These are phyloP conservation scores for Ecdyonurus torrentis DNA, from an alignment of 2,888 invertebrate genomes.

Conservation along the genomic window DNA sequence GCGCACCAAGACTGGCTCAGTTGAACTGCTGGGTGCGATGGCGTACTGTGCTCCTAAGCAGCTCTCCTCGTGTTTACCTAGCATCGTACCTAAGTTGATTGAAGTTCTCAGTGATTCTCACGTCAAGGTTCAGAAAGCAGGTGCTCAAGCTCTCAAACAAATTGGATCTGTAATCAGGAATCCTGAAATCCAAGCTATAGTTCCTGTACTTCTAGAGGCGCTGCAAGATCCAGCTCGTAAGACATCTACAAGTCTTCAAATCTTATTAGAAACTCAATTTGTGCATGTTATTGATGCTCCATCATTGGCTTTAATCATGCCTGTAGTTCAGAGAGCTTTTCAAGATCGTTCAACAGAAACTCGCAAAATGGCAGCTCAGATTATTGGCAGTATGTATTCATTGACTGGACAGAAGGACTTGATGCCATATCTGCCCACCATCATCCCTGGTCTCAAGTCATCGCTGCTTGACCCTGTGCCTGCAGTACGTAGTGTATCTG, in stretches of 20 bases:
- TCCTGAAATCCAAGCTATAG: conserved; percentile 93
- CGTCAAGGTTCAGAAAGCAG: conserved; percentile 91
- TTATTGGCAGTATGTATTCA: conserved; percentile 99
- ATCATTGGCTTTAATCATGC: conserved; percentile 97
- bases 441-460: conserved; percentile 91
- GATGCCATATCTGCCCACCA: conserved; percentile 85
- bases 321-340: conserved; percentile 94
- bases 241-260: conserved; percentile 85
- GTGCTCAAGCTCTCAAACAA: conserved; percentile 84
- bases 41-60: conserved; percentile 99
- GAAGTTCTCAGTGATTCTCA: conserved; percentile 96
- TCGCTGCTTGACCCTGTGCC: conserved; percentile 96
- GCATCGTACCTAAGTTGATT: conserved; percentile 93
- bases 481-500: conserved; percentile 89
- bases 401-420: conserved; percentile 97
- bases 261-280: conserved; percentile 86
- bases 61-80: conserved; percentile 90
- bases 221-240: conserved; percentile 92
- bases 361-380: conserved; percentile 97
- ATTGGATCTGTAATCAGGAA: conserved; percentile 97
- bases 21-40: conserved; percentile 93
- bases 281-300: conserved; percentile 99
- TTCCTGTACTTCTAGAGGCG: conserved; percentile 71
- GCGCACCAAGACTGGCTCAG: conserved; percentile 93
- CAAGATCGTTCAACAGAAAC: conserved; percentile 96